Conservation (phyloP, 2,113 vertebrate species). For the Ciconia maguari region DNA sequence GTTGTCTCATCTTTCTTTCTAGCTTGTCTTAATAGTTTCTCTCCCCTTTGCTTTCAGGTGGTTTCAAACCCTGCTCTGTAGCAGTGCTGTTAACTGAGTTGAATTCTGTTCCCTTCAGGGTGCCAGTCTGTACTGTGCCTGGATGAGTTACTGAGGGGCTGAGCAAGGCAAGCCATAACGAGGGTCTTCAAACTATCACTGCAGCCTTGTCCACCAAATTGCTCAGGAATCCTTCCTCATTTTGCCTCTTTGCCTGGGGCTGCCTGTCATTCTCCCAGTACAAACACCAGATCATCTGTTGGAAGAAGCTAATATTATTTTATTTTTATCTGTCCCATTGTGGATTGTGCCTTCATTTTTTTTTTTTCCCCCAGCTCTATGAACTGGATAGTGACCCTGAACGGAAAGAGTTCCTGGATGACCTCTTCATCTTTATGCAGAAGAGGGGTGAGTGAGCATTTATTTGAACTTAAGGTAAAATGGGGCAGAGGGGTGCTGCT, state of each 20-base stretch:
- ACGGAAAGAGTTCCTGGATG: constrained; percentile 93
- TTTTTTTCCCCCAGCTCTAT: constrained; percentile 81
- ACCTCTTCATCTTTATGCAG: constrained; percentile 97
- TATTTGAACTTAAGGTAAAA: background rate
- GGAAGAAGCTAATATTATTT: background rate
- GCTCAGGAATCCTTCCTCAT: background rate
- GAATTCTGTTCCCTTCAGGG: background rate
- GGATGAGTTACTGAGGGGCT: background rate
- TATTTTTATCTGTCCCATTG: background rate
- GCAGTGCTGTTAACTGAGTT: background rate
- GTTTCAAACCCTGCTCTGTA: background rate
- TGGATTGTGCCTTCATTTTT: background rate
- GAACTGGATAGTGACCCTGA: constrained; percentile 93
- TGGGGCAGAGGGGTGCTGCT: background rate
- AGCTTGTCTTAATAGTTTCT: background rate
- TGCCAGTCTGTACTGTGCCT: background rate
- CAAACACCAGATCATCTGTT: background rate
- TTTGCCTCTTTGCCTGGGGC: background rate
- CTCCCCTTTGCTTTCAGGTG: background rate
- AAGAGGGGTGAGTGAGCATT: constrained; percentile 86
- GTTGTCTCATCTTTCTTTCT: background rate
- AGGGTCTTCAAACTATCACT: background rate
- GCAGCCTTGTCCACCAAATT: background rate
- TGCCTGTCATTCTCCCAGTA: background rate
- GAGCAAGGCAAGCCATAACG: background rate